Evolutionary conservation across 30 jellyfish, hydroid and myxozoan genomes (phyloP), one percentile per base, ranked within the genome.

Genomic region (Aurelia sp.): DNA sequence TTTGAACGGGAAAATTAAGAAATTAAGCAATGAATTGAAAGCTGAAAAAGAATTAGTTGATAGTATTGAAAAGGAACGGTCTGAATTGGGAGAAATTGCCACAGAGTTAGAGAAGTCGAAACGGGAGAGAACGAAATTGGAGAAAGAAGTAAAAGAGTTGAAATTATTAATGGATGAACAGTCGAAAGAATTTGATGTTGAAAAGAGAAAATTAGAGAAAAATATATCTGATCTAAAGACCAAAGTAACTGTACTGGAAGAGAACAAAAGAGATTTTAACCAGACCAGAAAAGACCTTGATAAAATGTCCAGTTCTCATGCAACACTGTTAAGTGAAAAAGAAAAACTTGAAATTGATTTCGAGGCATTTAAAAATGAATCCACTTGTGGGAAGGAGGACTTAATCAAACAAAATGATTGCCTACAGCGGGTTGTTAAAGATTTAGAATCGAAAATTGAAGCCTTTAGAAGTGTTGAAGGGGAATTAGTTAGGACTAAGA

Each of bases 1-100:
- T 21, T 50, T 86, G 81, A 78, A 86, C 47, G 82, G 53, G 51
- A 67, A 63, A 19, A 65, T 86, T 8, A 82, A 48, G 31, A 59
- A 51, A 16, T 63, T 69, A 12, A 69, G 38, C 3, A 65, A 12
- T 17, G 90, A 69, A 8, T 72, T 77, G 50, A 74, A 44, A 9
- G 72, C 30, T 1, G 80, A 66, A 57, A 55, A 53, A 58, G 78
- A 65, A 30, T 38, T 11, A 60, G 44, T 52, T 19, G 61, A 52
- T 20, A 7, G 65, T 8, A 57, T 33, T 24, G 86, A 20, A 20
- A 63, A 86, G 40, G 67, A 24, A 21, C 55, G 55, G 55, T 22
- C 51, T 16, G 50, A 33, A 57, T 31, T 47, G 40, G 68, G 72
- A 5, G 74, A 67, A 20, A 59, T 64, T 15, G 52, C 57, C 5